Conservation (phyloP, 2,888 invertebrate species). For the Tinea semifulvella region DNA sequence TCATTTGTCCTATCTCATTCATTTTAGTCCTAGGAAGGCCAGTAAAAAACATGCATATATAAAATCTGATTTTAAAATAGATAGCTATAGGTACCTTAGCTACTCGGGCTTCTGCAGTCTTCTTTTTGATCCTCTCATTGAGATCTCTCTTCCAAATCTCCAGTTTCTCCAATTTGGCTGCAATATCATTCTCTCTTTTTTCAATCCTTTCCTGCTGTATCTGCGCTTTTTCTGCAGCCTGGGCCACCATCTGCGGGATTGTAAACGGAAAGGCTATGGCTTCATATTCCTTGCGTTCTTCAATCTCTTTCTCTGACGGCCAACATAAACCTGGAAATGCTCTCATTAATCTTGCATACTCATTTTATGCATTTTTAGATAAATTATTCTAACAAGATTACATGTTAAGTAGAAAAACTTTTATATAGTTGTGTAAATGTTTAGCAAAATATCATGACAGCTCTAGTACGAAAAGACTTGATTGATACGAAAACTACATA, state of each 20-base stretch:
- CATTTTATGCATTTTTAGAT: too few species aligned
- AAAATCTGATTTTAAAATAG: too few species aligned
- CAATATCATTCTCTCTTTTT: constrained; percentile 69
- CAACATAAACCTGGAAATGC: constrained; percentile 74
- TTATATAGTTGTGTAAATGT: too few species aligned
- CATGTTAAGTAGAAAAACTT: too few species aligned
- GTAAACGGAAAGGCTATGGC: constrained; percentile 72
- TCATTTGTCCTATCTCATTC: too few species aligned
- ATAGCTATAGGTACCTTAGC: constrained; percentile 63
- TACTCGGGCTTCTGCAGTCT: constrained; percentile 66
- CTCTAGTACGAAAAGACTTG: too few species aligned
- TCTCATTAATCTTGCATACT: too few species aligned
- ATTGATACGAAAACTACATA: too few species aligned
- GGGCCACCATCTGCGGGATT: constrained; percentile 71
- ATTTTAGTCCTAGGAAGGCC: too few species aligned
- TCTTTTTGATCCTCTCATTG: constrained; percentile 69
- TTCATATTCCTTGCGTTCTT: constrained; percentile 73
- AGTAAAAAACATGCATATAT: too few species aligned
- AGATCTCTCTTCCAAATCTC: constrained; percentile 77
- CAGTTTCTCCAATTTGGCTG: constrained; percentile 71
- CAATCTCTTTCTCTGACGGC: constrained; percentile 74
- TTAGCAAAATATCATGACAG: too few species aligned
- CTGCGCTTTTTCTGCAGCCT: constrained; percentile 51
- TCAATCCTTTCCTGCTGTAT: constrained; percentile 50
- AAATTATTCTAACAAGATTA: too few species aligned